Evolutionary conservation across 2,797 vertebrate species (phyloP), one percentile per base, ranked within the genome.

Genomic region (Arrhamphus sclerolepis): DNA sequence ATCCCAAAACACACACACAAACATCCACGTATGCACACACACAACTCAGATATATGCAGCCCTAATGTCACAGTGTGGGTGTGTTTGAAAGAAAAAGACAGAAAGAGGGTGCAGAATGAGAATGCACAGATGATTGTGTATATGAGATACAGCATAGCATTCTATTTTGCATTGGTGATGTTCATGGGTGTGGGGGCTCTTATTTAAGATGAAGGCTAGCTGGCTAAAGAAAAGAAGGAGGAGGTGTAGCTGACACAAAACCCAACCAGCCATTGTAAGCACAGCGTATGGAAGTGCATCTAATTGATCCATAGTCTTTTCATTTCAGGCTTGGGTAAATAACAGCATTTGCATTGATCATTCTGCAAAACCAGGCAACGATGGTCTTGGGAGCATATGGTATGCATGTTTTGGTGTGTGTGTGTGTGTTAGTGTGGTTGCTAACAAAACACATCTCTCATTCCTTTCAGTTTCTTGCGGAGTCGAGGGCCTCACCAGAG

Each of bases 311-410:
- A 88, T 89, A 89, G 87, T 89, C 90, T 90, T 92, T 92, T 92
- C 89, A 93, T 93, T 93, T 93, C 91, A 91, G 88, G 92, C 91
- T 92, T 90, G 91, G 89, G 84, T 92, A 93, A 93, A 92, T 92
- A 93, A 93, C 91, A 91, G 89, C 90, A 91, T 92, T 93, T 92
- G 90, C 89, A 93, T 92, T 93, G 92, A 92, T 92, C 91, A 91
- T 87, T 86, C 83, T 83, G 81, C 81, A 90, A 90, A 89, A 89
- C 78, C 81, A 84, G 83, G 80, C 89, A 84, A 80, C 62, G 79
- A 83, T 61, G 74, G 80, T 82, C 82, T 73, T 46, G 75, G 68
- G 76, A 73, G 71, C 14, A 5, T 53, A 62, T 18, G 34, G 11
- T 16, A 38, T 62, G 54, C 42, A 48, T 38, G 57, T 39, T 24